Conservation (phyloP, 2,888 invertebrate genomes). For the Dysmachus trigonus region DNA sequence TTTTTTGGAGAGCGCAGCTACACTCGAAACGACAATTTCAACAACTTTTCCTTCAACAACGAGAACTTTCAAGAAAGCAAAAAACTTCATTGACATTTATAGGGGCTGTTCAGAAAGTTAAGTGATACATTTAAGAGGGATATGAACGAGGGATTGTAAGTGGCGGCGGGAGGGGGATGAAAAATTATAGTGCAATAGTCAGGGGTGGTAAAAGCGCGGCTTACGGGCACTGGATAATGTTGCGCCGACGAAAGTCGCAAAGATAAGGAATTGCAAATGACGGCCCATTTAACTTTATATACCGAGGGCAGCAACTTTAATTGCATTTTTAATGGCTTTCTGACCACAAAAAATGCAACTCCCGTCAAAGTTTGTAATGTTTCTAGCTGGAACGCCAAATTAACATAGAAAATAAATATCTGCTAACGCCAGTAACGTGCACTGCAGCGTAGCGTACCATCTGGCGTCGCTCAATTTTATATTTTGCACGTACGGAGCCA, state of each 20-base stretch:
- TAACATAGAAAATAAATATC: slow-evolving; percentile 29
- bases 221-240: neutral
- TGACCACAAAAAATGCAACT: slow-evolving; percentile 41
- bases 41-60: slow-evolving; percentile 40
- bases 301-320: slow-evolving; percentile 44
- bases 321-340: slow-evolving; percentile 47
- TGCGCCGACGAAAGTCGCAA: neutral
- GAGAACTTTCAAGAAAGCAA: slow-evolving; percentile 27
- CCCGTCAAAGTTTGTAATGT: neutral
- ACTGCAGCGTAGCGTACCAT: neutral
- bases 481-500: neutral
- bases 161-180: slow-evolving; percentile 1
- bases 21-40: slow-evolving; percentile 41
- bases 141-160: slow-evolving; percentile 27
- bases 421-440: neutral
- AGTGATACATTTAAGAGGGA: slow-evolving; percentile 34
- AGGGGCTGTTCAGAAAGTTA: slow-evolving; percentile 23
- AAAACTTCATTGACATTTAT: slow-evolving; percentile 43
- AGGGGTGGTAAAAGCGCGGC: neutral
- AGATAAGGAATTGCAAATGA: slow-evolving; percentile 45
- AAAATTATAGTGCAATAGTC: slow-evolving; percentile 7
- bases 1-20: slow-evolving; percentile 3
- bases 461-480: neutral
- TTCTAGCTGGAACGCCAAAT: neutral
- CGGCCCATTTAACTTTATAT: slow-evolving; percentile 46